These are phyloP conservation scores for Seira ritae DNA, from an alignment of 2,888 invertebrate genomes.

Conservation along the genomic window DNA sequence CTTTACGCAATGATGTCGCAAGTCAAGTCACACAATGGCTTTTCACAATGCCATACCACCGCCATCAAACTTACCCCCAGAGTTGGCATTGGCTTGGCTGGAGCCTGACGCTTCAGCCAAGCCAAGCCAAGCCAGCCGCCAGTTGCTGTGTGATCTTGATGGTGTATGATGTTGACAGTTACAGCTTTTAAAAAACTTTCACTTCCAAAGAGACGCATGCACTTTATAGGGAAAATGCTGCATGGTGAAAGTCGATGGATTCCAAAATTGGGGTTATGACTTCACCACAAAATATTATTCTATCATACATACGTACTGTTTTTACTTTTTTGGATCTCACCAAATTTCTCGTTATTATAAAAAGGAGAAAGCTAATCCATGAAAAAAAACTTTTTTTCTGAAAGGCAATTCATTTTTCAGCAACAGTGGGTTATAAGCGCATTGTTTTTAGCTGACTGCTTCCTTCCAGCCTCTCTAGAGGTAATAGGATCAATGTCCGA, in stretches of 20 bases:
- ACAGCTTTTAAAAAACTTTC: no score
- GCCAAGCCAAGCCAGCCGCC: not conserved
- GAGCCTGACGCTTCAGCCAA: not conserved
- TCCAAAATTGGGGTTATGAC: not conserved
- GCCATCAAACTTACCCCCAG: not conserved
- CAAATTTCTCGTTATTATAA: no score
- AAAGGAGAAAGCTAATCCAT: no score
- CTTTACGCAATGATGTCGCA: slow-evolving; percentile 6
- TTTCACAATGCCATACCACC: slow-evolving; percentile 7
- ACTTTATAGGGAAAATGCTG: no score
- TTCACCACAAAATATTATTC: not conserved
- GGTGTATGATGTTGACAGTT: not conserved
- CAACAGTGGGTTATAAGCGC: no score
- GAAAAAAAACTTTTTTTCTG: no score
- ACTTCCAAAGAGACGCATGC: not conserved
- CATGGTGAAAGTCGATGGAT: no score
- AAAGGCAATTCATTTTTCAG: no score
- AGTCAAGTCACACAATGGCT: not conserved
- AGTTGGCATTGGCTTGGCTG: not conserved
- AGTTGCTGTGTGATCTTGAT: not conserved
- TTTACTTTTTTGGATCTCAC: not conserved
- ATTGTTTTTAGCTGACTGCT: no score
- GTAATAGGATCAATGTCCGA: no score
- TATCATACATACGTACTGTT: not conserved
- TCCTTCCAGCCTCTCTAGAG: no score